phyloP scores from a whole-genome alignment of 2,888 invertebrate species.

The Andrena bucephala region DNA sequence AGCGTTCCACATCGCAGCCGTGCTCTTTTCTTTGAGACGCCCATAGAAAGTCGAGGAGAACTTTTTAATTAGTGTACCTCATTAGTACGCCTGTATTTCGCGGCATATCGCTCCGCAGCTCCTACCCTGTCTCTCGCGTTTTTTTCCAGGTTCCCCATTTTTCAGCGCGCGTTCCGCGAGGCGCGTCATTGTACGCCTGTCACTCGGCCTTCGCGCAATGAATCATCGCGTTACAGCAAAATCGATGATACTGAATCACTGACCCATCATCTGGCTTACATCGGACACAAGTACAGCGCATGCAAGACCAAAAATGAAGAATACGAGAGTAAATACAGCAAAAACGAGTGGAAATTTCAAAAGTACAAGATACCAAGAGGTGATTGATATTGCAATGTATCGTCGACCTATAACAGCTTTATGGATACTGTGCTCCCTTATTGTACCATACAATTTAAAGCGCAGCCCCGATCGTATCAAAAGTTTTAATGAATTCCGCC shows the following conservation, averaged over 20 bases:
- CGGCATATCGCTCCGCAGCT: slow-evolving; percentile 42
- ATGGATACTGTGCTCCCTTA: too few relatives aligned
- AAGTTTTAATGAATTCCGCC: slow-evolving; percentile 12
- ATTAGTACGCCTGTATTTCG: slow-evolving; percentile 55
- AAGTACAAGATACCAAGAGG: too few relatives aligned
- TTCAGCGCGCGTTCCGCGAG: not conserved
- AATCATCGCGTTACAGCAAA: not conserved
- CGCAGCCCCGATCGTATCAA: not conserved
- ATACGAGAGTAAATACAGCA: not conserved
- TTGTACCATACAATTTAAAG: too few relatives aligned
- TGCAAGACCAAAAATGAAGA: not conserved
- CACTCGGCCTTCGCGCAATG: not conserved
- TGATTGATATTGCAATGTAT: too few relatives aligned
- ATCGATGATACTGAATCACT: not conserved
- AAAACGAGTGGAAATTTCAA: not conserved
- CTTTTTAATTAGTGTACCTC: slow-evolving; percentile 63
- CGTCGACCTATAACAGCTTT: too few relatives aligned
- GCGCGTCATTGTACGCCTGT: not conserved
- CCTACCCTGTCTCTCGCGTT: not conserved
- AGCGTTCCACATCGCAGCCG: slow-evolving; percentile 16
- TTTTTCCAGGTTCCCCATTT: not conserved
- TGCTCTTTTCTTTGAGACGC: slow-evolving; percentile 46
- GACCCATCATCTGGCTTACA: not conserved
- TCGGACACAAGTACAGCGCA: not conserved
- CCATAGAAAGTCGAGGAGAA: slow-evolving; percentile 52